Base-by-base conservation (phyloP, 2,113 vertebrate species). In the Urocitellus parryii region DNA sequence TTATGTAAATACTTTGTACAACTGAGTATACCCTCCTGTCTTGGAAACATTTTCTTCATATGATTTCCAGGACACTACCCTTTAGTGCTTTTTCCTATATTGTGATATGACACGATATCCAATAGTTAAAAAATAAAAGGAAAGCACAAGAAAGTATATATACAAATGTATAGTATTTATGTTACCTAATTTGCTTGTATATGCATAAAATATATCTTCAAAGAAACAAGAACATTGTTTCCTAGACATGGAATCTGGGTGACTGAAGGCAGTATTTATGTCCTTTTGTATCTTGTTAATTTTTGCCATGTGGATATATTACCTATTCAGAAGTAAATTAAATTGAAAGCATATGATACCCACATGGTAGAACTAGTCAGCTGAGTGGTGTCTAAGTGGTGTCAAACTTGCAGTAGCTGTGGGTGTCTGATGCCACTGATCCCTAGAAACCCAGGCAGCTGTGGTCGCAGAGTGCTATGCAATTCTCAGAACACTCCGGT, bases 251-350 rank as follows among this genome's bases (percentile, higher is more conserved):
- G 22, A 78, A 73, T 78, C 37, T 83, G 37, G 11, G 45, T 48
- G 34, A 20, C 58, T 85, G 5, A 73, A 34, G 25, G 56, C 48
- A 65, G 13, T 42, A 80, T 79, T 91, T 73, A 56, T 17, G 34
- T 78, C 56, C 27, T 37, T 88, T 80, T 74, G 39, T 5, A 3
- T 85, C 56, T 94, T 88, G 58, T 88, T 67, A 93, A 51, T 48
- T 42, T 78, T 74, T 67, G 65, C 70, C 16, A 3, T 18, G 8
- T 24, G 18, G 37, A 5, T 79, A n/a, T 79, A 25, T 45, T 37
- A 94, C n/a, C 16, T 74, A 45, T 76, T 94, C n/a, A 88, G 39
- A 83, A 45, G 10, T 88, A 39, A 45, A n/a, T 77, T 77, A 14
- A 32, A 86, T 74, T 45, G 18, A 37, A 94, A 81, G 32, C 37